Conservation (phyloP, 2,797 vertebrate species). For the Onychomys arenicola region DNA sequence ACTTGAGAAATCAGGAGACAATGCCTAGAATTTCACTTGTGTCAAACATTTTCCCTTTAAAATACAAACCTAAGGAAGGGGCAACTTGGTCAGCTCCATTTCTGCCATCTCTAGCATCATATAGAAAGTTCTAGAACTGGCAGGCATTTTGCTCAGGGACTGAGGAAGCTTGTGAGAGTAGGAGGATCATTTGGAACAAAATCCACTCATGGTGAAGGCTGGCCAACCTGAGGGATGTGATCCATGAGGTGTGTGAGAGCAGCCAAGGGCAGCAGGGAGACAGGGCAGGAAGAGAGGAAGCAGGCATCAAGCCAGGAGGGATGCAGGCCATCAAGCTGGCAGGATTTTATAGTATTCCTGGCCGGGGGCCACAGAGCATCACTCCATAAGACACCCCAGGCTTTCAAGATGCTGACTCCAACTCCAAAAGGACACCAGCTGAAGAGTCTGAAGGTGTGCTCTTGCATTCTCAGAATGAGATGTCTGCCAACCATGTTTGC, state of each 20-base stretch:
- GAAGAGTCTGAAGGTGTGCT: not conserved
- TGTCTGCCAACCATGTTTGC: not conserved
- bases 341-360: not conserved
- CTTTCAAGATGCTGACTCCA: not conserved
- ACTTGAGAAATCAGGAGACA: not conserved
- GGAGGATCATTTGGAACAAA: not conserved
- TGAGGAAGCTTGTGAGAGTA: not conserved
- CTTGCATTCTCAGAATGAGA: not conserved
- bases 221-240: not conserved
- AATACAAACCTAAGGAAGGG: not conserved
- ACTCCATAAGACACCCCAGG: not conserved
- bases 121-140: not conserved
- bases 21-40: not conserved
- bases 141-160: not conserved
- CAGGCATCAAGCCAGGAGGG: not conserved
- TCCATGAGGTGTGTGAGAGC: not conserved
- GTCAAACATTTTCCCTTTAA: not conserved
- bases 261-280: not conserved
- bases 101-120: not conserved
- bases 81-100: not conserved
- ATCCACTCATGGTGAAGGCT: not conserved
- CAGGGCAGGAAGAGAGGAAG: not conserved
- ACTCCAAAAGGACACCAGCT: not conserved
- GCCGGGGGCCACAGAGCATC: not conserved
- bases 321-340: not conserved